Percentiles rank a stretch among this genome's conserved stretches.
Evolutionary conservation across 2,888 invertebrate species (phyloP).

Genomic region (Siphonodentalium dalli): DNA sequence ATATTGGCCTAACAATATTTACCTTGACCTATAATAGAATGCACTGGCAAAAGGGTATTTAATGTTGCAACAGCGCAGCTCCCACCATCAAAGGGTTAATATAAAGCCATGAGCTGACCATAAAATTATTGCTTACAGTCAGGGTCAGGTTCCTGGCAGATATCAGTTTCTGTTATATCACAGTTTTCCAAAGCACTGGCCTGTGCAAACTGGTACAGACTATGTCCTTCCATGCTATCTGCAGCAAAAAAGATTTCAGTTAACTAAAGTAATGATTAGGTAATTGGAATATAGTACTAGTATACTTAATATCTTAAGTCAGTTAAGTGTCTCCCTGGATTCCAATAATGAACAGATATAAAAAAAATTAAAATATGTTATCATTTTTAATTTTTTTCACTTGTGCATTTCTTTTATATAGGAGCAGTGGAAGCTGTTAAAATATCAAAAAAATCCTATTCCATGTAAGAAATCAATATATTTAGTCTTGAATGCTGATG

Average conservation of each 20-base stretch:
- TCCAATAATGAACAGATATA: not conserved
- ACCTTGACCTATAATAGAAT: too few species aligned
- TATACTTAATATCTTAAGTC: not conserved
- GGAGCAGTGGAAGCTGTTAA: too few species aligned
- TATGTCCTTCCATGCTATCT: slow-evolving; percentile 59
- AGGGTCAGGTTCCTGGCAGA: slow-evolving; percentile 32
- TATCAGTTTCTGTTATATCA: slow-evolving; percentile 6
- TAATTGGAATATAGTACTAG: not conserved
- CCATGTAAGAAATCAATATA: too few species aligned
- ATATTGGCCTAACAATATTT: too few species aligned
- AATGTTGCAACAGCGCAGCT: too few species aligned
- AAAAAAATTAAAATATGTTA: not conserved
- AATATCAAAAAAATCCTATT: too few species aligned
- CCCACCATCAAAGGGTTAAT: too few species aligned
- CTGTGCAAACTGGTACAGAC: slow-evolving; percentile 52
- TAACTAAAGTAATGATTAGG: not conserved
- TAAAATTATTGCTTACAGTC: slow-evolving; percentile 31
- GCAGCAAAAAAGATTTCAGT: slow-evolving; percentile 4
- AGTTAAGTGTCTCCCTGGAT: too few species aligned
- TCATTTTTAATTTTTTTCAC: not conserved
- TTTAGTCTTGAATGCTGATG: too few species aligned
- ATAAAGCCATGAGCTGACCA: too few species aligned
- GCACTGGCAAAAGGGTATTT: too few species aligned
- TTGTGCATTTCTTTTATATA: not conserved
- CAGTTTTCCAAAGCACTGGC: slow-evolving; percentile 12